A percentile compares a stretch with the other conserved stretches of the same genome.
phyloP scores from a whole-genome alignment of 2,113 vertebrate genomes.

The Elaphurus davidianus region DNA sequence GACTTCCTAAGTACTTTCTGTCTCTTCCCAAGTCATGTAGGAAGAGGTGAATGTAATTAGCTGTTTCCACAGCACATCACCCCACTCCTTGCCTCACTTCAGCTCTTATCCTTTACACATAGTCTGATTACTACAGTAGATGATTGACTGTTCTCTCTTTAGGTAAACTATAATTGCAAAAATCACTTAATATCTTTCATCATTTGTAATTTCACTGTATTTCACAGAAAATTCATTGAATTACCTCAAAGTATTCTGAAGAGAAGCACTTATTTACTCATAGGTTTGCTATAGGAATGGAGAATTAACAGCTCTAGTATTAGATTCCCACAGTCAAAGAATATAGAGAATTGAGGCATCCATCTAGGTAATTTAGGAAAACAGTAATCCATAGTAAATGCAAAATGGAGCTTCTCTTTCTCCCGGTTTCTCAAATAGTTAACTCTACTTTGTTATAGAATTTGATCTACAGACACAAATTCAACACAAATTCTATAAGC shows the following conservation, averaged over 20 bases:
- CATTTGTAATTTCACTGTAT: conserved; percentile 6
- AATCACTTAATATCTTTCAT: not conserved
- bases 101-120: not conserved
- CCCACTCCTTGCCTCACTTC: not conserved
- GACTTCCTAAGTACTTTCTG: not conserved
- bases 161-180: conserved; percentile 6
- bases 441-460: not conserved
- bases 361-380: not conserved
- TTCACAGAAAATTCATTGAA: not conserved
- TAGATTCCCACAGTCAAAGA: not conserved
- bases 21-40: not conserved
- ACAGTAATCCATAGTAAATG: not conserved
- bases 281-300: not conserved
- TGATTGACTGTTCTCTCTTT: not conserved
- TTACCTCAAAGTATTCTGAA: conserved; percentile 13
- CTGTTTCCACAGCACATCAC: not conserved
- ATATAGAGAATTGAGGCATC: not conserved
- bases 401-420: not conserved
- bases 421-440: not conserved
- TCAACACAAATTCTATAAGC: not conserved
- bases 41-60: conserved; percentile 1
- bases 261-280: not conserved
- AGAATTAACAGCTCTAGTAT: not conserved
- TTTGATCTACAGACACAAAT: not conserved
- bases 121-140: not conserved